Conservation (phyloP, 2,797 vertebrate species). For the Oreochromis mossambicus region DNA sequence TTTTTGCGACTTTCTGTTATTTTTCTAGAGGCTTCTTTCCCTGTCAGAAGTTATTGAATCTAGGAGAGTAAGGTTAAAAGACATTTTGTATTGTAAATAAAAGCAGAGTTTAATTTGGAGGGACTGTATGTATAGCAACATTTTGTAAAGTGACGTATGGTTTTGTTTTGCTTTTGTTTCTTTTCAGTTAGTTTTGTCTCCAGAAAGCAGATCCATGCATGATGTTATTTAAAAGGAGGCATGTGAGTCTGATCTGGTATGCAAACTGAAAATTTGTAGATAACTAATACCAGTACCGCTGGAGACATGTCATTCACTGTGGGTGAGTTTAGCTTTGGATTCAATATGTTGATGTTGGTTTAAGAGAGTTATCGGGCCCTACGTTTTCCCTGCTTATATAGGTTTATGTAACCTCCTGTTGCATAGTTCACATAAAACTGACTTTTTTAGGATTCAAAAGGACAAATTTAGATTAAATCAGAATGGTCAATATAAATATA, state of each 20-base stretch:
- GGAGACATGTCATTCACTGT: conserved; percentile 42
- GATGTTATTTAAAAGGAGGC: conserved; percentile 46
- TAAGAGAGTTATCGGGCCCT: neutral
- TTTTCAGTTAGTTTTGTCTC: conserved; percentile 40
- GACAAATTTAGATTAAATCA: neutral
- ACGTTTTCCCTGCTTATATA: neutral
- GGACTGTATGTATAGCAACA: conserved; percentile 61
- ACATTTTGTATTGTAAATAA: conserved; percentile 69
- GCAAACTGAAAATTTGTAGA: conserved; percentile 58
- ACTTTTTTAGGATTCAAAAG: neutral
- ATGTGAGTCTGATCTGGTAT: conserved; percentile 54
- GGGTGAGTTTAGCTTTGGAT: conserved; percentile 19
- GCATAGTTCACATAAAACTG: neutral
- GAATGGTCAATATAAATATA: conserved; percentile 6
- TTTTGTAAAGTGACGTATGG: conserved; percentile 73
- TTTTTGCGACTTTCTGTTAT: neutral
- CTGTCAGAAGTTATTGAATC: conserved; percentile 35
- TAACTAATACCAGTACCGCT: conserved; percentile 31
- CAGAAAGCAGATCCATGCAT: conserved; percentile 64
- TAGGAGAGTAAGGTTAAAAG: conserved; percentile 29
- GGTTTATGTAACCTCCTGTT: neutral
- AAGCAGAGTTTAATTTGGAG: conserved; percentile 51
- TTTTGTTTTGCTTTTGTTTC: conserved; percentile 34
- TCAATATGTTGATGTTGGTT: conserved; percentile 24
- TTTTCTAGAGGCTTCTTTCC: conserved; percentile 18